Base-by-base conservation (phyloP, 2,113 vertebrate species). In the Gorsachius goisagi region DNA sequence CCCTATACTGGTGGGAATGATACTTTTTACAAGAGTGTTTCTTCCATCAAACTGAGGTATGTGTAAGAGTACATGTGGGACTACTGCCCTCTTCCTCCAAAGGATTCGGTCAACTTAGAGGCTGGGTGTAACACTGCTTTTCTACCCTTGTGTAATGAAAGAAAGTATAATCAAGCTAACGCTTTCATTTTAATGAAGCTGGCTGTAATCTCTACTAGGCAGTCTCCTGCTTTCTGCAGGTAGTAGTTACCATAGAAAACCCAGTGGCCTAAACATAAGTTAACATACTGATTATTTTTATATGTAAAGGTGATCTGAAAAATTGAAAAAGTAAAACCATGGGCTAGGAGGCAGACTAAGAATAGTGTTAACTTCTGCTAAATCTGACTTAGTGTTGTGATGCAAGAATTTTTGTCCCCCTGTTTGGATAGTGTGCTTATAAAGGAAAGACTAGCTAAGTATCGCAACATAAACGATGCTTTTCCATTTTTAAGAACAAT, bases 111-210 rank as follows among this genome's bases (percentile, higher is more conserved):
- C 62, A 28, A 0, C 15, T 19, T 13, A 1, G 27, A 39, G 69
- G 10, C 50, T 49, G 41, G 9, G 6, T 37, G 39, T 52, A 39
- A 5, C 4, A 2, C 26, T 24, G 39, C 45, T 52, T 58, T 67
- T 45, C 26, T 50, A 2, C 59, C 27, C 9, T 39, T 24, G 6
- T 1, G 2, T n/a, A 18, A 26, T 0, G 0, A 5, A 21, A 44
- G 12, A 21, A 21, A 37, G 20, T 14, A 6, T 30, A 9, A 20
- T 15, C 0, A 2, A 19, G 26, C 41, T 33, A 27, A 50, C 0
- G 0, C 23, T 45, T 20, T 39, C 21, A 7, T 45, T 44, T 16
- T 35, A 37, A 26, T 30, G 37, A 28, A 35, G 24, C 45, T 32
- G 13, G 15, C 64, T 56, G 0, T 59, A 32, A 37, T n/a, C 15